Conservation (phyloP, 2,888 invertebrate genomes). For the Caenorhabditis plicata region DNA sequence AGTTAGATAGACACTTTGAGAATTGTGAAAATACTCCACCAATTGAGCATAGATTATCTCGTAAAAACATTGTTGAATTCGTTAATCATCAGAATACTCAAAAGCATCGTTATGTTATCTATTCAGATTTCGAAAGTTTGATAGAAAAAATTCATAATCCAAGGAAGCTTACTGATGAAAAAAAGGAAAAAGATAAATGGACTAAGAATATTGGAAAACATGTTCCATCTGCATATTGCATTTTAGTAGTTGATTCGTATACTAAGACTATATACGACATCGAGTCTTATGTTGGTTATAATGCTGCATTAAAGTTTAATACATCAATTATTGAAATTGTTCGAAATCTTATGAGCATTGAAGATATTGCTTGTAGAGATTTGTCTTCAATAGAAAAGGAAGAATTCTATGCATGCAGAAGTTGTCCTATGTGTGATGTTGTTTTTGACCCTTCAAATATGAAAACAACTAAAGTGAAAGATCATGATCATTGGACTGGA, state of each 20-base stretch:
- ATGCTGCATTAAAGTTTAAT: constrained; percentile 22
- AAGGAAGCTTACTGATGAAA: constrained; percentile 31
- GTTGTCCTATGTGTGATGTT: constrained; percentile 16
- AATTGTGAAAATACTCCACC: constrained; percentile 23
- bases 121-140: constrained; percentile 26
- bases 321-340: constrained; percentile 21
- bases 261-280: constrained; percentile 7
- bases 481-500: constrained; percentile 35
- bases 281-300: constrained; percentile 17
- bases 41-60: too few relatives aligned
- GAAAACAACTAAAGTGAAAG: constrained; percentile 25
- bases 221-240: constrained; percentile 17
- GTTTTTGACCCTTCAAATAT: constrained; percentile 8
- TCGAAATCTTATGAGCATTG: constrained; percentile 20
- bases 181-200: too few relatives aligned
- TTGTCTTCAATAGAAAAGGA: constrained; percentile 14
- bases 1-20: constrained; percentile 22
- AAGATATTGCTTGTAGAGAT: constrained; percentile 7
- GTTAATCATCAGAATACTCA: constrained; percentile 17
- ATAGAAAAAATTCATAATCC: constrained; percentile 12
- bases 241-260: constrained; percentile 10
- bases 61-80: constrained; percentile 29
- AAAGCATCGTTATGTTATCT: constrained; percentile 24
- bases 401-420: constrained; percentile 4
- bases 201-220: constrained; percentile 14